Conservation (phyloP, 2,113 vertebrate genomes). For the Solea solea region DNA sequence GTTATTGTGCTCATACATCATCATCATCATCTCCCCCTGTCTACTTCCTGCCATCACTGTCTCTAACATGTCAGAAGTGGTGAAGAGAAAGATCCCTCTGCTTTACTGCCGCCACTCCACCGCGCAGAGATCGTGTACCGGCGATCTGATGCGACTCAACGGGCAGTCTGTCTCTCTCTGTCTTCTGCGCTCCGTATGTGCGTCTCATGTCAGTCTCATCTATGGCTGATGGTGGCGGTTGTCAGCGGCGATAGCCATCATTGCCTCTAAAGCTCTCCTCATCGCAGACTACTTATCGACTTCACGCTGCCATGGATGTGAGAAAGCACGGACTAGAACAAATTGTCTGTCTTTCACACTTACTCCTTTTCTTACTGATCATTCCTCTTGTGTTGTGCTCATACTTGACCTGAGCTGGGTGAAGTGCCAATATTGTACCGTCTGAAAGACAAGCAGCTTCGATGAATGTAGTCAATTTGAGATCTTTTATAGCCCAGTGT, state of each 20-base stretch:
- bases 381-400: neutral
- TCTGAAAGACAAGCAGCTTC: neutral
- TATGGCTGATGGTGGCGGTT: constrained; percentile 38
- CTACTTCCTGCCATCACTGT: constrained; percentile 4
- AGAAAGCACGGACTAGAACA: constrained; percentile 48
- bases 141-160: constrained; percentile 38
- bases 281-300: constrained; percentile 44
- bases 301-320: constrained; percentile 36
- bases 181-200: constrained; percentile 7
- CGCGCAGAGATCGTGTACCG: neutral
- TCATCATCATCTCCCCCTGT: constrained; percentile 14
- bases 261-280: constrained; percentile 38
- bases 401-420: neutral
- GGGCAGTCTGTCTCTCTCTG: constrained; percentile 13
- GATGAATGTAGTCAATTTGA: too few species aligned
- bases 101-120: neutral
- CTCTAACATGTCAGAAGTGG: constrained; percentile 38
- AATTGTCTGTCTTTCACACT: constrained; percentile 49
- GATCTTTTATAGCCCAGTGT: too few species aligned
- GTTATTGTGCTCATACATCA: constrained; percentile 54
- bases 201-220: constrained; percentile 61
- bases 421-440: neutral
- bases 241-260: constrained; percentile 62
- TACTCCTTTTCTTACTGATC: constrained; percentile 12
- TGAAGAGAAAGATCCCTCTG: constrained; percentile 38